Evolutionary conservation across 2,888 invertebrate species (phyloP).

Genomic region (Crepidodera aurea): DNA sequence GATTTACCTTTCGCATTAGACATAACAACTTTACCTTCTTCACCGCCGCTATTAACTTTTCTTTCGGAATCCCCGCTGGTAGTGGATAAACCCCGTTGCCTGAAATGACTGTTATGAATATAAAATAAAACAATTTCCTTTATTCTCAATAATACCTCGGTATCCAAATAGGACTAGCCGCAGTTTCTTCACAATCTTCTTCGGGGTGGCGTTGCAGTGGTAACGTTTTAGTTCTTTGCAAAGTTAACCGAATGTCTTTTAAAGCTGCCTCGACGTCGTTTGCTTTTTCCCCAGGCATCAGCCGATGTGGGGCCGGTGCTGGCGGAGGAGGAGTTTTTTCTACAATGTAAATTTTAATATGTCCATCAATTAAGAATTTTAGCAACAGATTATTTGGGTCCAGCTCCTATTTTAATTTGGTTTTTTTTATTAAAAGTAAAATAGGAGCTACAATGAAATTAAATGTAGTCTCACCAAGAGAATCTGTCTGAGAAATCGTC

Average conservation of each 20-base stretch:
- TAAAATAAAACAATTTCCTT: slow-evolving; percentile 36
- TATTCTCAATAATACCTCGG: slow-evolving; percentile 64
- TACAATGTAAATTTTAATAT: slow-evolving; percentile 23
- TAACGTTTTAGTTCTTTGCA: slow-evolving; percentile 76
- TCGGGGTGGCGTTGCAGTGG: slow-evolving; percentile 64
- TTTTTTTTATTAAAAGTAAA: not conserved
- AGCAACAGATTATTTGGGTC: no score
- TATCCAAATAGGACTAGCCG: slow-evolving; percentile 74
- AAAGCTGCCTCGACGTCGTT: slow-evolving; percentile 71
- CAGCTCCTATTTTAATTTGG: no score
- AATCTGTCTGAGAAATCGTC: slow-evolving; percentile 56
- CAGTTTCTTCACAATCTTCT: slow-evolving; percentile 62
- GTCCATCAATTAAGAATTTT: not conserved
- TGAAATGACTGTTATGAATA: slow-evolving; percentile 54
- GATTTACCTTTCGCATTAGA: no score
- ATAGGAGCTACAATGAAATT: not conserved
- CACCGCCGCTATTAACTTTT: slow-evolving; percentile 71
- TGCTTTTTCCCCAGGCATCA: slow-evolving; percentile 56
- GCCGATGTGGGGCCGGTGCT: slow-evolving; percentile 78
- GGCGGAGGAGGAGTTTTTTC: slow-evolving; percentile 77
- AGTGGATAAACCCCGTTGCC: slow-evolving; percentile 66
- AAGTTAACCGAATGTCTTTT: slow-evolving; percentile 82
- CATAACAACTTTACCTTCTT: slow-evolving; percentile 61
- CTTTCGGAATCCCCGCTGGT: slow-evolving; percentile 70
- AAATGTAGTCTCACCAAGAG: slow-evolving; percentile 50